These are phyloP conservation scores for Tragopan temminckii DNA, from an alignment of 2,797 vertebrate species.

Conservation along the genomic window DNA sequence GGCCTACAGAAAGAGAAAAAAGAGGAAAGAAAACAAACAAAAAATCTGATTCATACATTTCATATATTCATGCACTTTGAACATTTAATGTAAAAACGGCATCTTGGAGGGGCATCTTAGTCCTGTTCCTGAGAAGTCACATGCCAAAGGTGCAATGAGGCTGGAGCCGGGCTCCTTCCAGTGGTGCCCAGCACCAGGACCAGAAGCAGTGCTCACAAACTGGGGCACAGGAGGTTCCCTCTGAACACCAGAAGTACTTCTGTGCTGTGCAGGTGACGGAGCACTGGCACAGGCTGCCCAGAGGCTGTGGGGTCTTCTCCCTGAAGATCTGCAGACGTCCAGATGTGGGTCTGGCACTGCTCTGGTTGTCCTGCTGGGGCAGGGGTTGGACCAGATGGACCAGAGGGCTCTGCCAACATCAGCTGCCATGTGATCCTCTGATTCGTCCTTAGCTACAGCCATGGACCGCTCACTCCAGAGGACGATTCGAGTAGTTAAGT, in stretches of 20 bases:
- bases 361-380: neutral
- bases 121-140: neutral
- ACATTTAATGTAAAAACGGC: neutral
- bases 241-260: neutral
- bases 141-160: neutral
- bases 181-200: neutral
- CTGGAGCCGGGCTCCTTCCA: neutral
- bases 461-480: neutral
- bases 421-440: neutral
- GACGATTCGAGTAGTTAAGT: neutral
- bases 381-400: neutral
- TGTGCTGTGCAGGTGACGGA: neutral
- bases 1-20: slow-evolving; percentile 72
- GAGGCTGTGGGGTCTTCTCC: neutral
- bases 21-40: neutral
- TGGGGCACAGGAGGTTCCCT: neutral
- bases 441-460: neutral
- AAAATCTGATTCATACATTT: neutral
- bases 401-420: neutral
- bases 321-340: neutral
- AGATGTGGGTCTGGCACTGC: neutral
- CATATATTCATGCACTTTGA: neutral
- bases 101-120: neutral
- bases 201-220: neutral
- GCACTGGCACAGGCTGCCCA: neutral